phyloP scores from a whole-genome alignment of 2,797 vertebrate species.

The Notolepis coatsorum region DNA sequence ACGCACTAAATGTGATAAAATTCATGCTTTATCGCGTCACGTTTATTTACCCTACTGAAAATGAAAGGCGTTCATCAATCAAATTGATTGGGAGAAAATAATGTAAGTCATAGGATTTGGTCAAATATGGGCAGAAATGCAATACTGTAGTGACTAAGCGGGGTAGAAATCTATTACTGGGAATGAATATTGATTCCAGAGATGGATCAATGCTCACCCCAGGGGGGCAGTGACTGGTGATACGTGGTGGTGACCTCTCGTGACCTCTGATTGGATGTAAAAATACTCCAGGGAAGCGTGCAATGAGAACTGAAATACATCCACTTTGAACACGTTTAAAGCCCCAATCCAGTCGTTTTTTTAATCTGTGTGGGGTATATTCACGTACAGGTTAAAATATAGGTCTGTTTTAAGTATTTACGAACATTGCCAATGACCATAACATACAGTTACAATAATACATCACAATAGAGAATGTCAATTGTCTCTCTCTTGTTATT shows the following conservation, averaged over 20 bases:
- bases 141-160: not conserved
- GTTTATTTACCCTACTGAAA: not conserved
- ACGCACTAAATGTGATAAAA: no score
- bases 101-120: conserved; percentile 15
- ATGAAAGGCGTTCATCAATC: not conserved
- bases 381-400: no score
- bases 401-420: no score
- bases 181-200: conserved; percentile 31
- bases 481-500: no score
- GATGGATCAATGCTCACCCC: conserved; percentile 42
- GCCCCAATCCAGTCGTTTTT: not conserved
- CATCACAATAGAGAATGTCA: no score
- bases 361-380: no score
- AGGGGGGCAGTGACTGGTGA: conserved; percentile 11
- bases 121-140: not conserved
- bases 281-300: not conserved
- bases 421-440: no score
- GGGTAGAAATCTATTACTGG: conserved; percentile 32
- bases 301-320: not conserved
- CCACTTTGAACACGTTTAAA: not conserved
- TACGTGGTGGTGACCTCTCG: not conserved
- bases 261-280: conserved; percentile 13
- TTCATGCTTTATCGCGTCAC: no score
- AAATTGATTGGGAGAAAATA: conserved; percentile 10
- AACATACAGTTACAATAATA: no score